phyloP scores from a whole-genome alignment of 2,888 invertebrate species.

The Ectemnius cavifrons region DNA sequence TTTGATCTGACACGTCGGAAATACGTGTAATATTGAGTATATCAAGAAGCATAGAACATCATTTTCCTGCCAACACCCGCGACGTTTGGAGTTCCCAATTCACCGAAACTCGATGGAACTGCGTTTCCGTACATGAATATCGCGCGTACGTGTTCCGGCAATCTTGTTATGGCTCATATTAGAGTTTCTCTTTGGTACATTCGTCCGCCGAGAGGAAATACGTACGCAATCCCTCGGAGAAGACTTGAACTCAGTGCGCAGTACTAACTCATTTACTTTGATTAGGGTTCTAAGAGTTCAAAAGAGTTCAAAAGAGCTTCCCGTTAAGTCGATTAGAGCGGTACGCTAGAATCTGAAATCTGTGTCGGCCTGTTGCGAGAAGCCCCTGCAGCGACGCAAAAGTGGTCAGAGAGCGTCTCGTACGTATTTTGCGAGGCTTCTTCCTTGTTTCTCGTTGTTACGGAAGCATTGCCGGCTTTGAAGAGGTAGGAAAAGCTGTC shows the following conservation, averaged over 20 bases:
- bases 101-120: conserved; percentile 4
- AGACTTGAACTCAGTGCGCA: conserved; percentile 22
- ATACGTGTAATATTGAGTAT: too few species aligned
- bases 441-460: conserved; percentile 32
- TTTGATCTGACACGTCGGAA: too few species aligned
- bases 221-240: background rate
- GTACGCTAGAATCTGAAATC: conserved; percentile 53
- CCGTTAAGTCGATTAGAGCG: conserved; percentile 52
- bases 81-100: conserved; percentile 18
- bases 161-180: conserved; percentile 42
- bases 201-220: too few species aligned
- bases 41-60: too few species aligned
- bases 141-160: conserved; percentile 4
- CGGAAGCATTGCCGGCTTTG: conserved; percentile 20
- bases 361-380: conserved; percentile 40
- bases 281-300: too few species aligned
- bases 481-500: conserved; percentile 20
- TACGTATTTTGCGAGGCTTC: conserved; percentile 50
- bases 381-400: conserved; percentile 51
- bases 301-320: conserved; percentile 41
- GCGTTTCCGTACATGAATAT: too few species aligned
- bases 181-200: conserved; percentile 23
- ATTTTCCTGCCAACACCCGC: background rate
- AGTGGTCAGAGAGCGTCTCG: background rate
- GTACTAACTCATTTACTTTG: too few species aligned